Percentiles rank a stretch among this genome's conserved stretches.
Evolutionary conservation across 2,113 vertebrate species (phyloP).

Genomic region (Rhombomys opimus): DNA sequence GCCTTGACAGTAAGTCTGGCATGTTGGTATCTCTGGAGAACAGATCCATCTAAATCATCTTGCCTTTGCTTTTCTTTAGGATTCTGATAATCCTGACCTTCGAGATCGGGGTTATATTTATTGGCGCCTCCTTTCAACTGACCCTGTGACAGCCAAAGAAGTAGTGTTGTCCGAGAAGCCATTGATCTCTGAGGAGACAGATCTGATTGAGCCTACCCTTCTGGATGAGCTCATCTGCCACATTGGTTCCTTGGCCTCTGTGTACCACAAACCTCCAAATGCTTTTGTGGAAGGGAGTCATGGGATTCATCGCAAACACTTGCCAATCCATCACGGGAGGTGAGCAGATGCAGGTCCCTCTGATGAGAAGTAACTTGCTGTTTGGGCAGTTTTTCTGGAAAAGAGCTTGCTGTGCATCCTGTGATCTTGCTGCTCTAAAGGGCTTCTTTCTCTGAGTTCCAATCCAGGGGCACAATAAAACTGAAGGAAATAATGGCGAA

Average conservation of each 20-base stretch:
- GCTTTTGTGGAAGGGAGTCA: conserved; percentile 99
- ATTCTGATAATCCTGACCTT: conserved; percentile 99
- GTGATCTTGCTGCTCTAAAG: neutral
- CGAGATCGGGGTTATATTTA: conserved; percentile 99
- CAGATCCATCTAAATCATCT: neutral
- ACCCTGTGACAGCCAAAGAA: conserved; percentile 98
- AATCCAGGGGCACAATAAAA: neutral
- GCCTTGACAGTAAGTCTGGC: neutral
- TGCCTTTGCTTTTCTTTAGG: conserved; percentile 86
- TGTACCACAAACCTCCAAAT: conserved; percentile 98
- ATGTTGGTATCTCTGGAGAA: conserved; percentile 34
- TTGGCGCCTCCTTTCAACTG: conserved; percentile 98
- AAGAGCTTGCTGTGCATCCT: conserved; percentile 24
- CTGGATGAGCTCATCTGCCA: conserved; percentile 98
- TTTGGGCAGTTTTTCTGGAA: neutral
- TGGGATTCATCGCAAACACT: conserved; percentile 97
- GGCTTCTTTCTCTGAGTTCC: neutral
- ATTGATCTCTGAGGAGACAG: conserved; percentile 97
- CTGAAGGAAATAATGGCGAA: conserved; percentile 4
- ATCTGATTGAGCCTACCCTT: conserved; percentile 97
- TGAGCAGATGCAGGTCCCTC: conserved; percentile 80
- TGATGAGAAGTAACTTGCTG: conserved; percentile 4
- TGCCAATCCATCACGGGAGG: conserved; percentile 99
- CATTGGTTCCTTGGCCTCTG: conserved; percentile 96
- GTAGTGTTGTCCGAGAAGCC: conserved; percentile 98